Base-by-base conservation (phyloP, 2,797 vertebrate species). In the Gymnopithys bicolor region DNA sequence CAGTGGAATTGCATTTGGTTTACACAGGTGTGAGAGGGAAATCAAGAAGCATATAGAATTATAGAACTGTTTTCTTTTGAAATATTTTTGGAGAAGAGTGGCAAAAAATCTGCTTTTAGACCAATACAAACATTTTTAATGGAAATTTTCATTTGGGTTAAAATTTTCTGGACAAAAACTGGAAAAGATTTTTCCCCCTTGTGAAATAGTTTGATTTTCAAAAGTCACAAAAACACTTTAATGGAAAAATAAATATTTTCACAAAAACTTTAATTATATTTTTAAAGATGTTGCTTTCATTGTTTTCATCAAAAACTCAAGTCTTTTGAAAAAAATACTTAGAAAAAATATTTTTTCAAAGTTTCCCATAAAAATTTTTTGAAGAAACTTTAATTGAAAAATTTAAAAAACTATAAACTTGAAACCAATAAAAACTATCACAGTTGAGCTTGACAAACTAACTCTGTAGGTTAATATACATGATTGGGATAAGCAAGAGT, bases 21-120 rank as follows among this genome's bases (percentile, higher is more conserved):
- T 97, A 96, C 91, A 96, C 94, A 97, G 94, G 95, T 94, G 93
- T 93, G 90, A 94, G 91, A 70, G 81, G 91, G 74, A 94, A 97
- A 94, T 96, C 95, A 91, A 96, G 93, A 93, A 93, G 80, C 74
- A 48, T 87, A 79, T 46, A 94, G 80, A 97, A 96, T 45, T 87
- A 79, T 46, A 94, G 80, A 97, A 96, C 91, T 93, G 80, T 96
- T 96, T 96, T 94, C 95, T 51, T 95, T 95, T 53, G 88, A 91
- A 95, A 93, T 94, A 95, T 94, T 96, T 96, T 76, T 79, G 78
- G 74, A 90, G 56, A 86, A 90, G 49, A 89, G 62, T 87, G 87
- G 82, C 55, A 92, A 95, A 91, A 95, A 94, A 43, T 0, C 64
- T 89, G 6, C 55, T 91, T 94, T 96, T 91, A 90, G 51, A 96